Percentiles rank a stretch among this genome's conserved stretches.
These are phyloP conservation scores for Latheticus oryzae DNA, from an alignment of 2,888 invertebrate genomes.

Conservation along the genomic window DNA sequence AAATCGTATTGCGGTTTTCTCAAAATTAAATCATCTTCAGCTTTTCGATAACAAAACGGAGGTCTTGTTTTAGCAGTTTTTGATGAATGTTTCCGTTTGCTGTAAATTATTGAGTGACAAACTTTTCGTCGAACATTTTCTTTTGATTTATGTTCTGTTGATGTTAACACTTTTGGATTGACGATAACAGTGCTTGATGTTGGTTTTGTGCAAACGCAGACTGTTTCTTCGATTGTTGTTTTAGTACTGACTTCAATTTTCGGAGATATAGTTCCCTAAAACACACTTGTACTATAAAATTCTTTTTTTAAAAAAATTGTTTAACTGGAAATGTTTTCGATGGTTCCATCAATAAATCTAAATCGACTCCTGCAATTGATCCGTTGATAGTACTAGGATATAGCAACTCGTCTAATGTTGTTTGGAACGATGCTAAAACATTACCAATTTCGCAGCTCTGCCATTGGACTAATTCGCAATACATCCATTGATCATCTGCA, in stretches of 20 bases:
- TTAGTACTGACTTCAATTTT: constrained; percentile 78
- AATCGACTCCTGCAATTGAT: constrained; percentile 69
- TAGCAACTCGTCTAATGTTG: constrained; percentile 73
- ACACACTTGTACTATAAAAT: no score
- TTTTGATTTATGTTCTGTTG: constrained; percentile 42
- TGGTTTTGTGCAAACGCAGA: constrained; percentile 52
- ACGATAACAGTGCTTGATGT: constrained; percentile 53
- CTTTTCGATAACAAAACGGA: constrained; percentile 51
- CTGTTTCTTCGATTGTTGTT: constrained; percentile 74
- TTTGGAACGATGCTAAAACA: constrained; percentile 74
- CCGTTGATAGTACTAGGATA: constrained; percentile 71
- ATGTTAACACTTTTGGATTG: constrained; percentile 64
- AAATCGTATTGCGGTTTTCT: constrained; percentile 31
- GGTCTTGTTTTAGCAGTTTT: constrained; percentile 43
- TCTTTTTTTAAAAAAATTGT: no score
- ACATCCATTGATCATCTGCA: constrained; percentile 71
- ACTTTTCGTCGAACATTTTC: constrained; percentile 49
- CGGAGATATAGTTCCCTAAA: constrained; percentile 77
- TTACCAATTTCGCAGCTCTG: constrained; percentile 65
- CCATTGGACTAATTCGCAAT: constrained; percentile 77
- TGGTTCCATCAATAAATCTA: constrained; percentile 77
- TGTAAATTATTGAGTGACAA: constrained; percentile 54
- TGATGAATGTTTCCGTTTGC: constrained; percentile 43
- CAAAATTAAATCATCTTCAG: constrained; percentile 49
- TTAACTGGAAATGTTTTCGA: constrained; percentile 75